These are phyloP conservation scores for Unio delphinus DNA, from an alignment of 2,888 invertebrate genomes.

Conservation along the genomic window DNA sequence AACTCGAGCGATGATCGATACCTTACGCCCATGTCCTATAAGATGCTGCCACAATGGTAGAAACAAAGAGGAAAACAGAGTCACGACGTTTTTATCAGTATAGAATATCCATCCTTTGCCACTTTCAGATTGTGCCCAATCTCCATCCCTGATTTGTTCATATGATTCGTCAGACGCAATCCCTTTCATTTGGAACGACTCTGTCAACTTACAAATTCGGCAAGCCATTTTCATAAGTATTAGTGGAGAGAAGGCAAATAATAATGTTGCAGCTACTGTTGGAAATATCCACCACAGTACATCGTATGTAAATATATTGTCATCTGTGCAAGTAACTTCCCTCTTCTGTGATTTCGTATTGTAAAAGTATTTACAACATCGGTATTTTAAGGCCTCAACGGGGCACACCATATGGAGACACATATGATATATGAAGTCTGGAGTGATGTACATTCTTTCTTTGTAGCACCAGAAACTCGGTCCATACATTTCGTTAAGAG, in stretches of 20 bases:
- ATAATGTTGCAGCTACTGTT: constrained; percentile 15
- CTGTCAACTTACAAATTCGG: neutral
- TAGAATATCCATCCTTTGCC: neutral
- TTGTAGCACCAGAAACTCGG: constrained; percentile 36
- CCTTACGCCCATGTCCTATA: neutral
- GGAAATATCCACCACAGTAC: constrained; percentile 31
- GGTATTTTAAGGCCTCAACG: constrained; percentile 23
- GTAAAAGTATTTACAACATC: constrained; percentile 23
- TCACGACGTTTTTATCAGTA: neutral
- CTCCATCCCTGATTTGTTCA: neutral
- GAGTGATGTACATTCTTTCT: constrained; percentile 22
- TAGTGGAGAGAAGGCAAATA: constrained; percentile 30
- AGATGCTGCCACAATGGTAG: neutral
- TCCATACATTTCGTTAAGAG: constrained; percentile 19
- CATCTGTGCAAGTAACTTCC: neutral
- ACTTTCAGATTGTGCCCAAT: neutral
- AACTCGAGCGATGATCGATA: constrained; percentile 13
- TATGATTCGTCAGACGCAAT: no score
- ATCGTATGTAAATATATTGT: constrained; percentile 9
- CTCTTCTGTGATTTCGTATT: constrained; percentile 1
- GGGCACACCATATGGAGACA: constrained; percentile 38
- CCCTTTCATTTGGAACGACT: no score
- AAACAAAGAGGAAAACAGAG: no score
- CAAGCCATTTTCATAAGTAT: constrained; percentile 8
- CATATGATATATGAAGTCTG: constrained; percentile 19